These are phyloP conservation scores for Microplitis mediator DNA, from an alignment of 1,140 invertebrate genomes.

Conservation along the genomic window DNA sequence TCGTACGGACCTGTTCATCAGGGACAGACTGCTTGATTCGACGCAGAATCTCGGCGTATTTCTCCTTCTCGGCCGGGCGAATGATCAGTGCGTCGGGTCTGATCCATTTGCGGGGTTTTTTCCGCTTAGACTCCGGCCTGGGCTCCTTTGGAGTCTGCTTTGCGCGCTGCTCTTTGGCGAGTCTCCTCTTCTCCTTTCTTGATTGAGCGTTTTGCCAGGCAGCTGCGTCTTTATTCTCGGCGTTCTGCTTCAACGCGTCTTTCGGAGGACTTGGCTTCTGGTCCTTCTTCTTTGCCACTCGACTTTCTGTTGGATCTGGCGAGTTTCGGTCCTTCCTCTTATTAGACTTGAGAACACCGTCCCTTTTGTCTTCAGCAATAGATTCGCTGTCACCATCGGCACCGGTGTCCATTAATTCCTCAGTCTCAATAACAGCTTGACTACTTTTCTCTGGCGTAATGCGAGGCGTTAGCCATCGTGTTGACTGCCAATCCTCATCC, in stretches of 20 bases:
- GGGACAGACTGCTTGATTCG: slow-evolving; percentile 22
- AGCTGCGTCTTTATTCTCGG: neutral
- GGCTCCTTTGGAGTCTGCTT: neutral
- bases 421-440: too few relatives aligned
- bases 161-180: neutral
- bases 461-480: too few relatives aligned
- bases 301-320: neutral
- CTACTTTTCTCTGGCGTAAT: too few relatives aligned
- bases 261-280: neutral
- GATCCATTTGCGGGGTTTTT: slow-evolving; percentile 12
- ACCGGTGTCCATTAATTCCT: too few relatives aligned
- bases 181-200: neutral
- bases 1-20: slow-evolving; percentile 3
- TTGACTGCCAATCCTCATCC: too few relatives aligned
- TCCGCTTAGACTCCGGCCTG: neutral
- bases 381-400: too few relatives aligned
- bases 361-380: too few relatives aligned
- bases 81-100: slow-evolving; percentile 23
- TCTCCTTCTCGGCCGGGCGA: too few relatives aligned
- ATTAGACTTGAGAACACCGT: neutral
- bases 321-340: slow-evolving; percentile 1
- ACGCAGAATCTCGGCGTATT: slow-evolving; percentile 19
- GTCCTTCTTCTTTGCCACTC: neutral
- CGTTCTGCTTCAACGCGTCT: neutral
- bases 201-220: neutral